Base-by-base conservation (phyloP, 2,113 vertebrate species). In the Pelecanus crispus region DNA sequence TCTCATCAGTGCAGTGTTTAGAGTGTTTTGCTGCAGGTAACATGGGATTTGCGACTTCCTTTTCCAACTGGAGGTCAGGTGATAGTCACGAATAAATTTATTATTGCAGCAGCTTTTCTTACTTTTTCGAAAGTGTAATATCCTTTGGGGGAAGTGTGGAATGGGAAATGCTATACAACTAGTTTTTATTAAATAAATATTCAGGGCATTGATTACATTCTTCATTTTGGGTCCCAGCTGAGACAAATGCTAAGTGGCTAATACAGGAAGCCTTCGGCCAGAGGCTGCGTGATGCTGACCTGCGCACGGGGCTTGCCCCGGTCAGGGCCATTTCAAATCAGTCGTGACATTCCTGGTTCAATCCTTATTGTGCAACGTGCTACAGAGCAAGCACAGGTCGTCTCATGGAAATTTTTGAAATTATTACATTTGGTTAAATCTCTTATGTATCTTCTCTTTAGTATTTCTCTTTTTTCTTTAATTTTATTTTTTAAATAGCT, bases 351-450 rank as follows among this genome's bases (percentile, higher is more conserved):
- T 38, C 59, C 81, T 26, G 22, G 13, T 45, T 38, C 31, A 3
- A 0, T 32, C 38, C 2, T 0, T 26, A 7, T 15, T 1, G 2
- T 38, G 32, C 52, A 17, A 34, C 44, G 10, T 1, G 19, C 21
- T 24, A 4, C 62, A 8, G 71, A 77, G 53, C 24, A 32, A 55
- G 10, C 63, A 20, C n/a, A 10, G 14, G 17, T 40, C 3, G 3
- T 47, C 14, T 17, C 17, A 59, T 20, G 38, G 28, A 31, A 53
- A 22, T 7, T 18, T 47, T 18, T 26, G 19, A 17, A 32, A 21
- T 36, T 17, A 25, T 11, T 61, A 5, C 11, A 2, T 42, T 36
- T 44, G 22, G 19, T 52, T 70, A 34, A 67, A 66, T 26, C 42
- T 28, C 36, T 45, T 8, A 14, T 77, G 34, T 70, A 34, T 11